phyloP scores from a whole-genome alignment of 2,888 invertebrate species.

The Pheosia gnoma region DNA sequence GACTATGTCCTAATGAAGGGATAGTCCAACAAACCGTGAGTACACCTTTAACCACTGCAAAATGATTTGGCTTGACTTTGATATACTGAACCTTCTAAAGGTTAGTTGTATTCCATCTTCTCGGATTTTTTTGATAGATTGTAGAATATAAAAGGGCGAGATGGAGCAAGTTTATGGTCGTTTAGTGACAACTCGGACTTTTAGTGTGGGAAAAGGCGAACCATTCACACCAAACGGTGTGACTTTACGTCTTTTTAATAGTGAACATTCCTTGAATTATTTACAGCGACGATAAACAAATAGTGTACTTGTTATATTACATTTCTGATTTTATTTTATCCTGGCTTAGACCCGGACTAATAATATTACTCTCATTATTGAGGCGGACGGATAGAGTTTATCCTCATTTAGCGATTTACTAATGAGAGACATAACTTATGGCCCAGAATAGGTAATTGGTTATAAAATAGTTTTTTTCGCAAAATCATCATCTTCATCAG shows the following conservation, averaged over 20 bases:
- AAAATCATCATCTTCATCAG: too few species aligned
- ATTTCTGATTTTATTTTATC: not conserved
- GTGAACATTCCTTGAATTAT: constrained; percentile 11
- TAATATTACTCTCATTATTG: too few species aligned
- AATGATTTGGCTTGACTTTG: not conserved
- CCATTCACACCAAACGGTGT: constrained; percentile 7
- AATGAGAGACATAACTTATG: too few species aligned
- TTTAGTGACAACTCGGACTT: constrained; percentile 25
- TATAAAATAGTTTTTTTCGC: too few species aligned
- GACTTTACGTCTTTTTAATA: constrained; percentile 31
- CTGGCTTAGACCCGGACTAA: too few species aligned
- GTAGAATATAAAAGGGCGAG: constrained; percentile 24
- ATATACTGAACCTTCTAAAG: not conserved
- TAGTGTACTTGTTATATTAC: not conserved
- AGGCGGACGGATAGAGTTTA: too few species aligned
- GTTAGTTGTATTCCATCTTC: not conserved
- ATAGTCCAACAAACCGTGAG: too few species aligned
- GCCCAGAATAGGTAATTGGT: too few species aligned
- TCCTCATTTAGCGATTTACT: too few species aligned
- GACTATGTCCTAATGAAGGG: too few species aligned
- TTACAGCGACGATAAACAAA: not conserved
- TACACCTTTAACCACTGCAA: too few species aligned
- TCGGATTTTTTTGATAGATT: constrained; percentile 8
- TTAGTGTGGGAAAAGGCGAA: constrained; percentile 31
- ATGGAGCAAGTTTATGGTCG: constrained; percentile 24